phyloP scores from a whole-genome alignment of 2,797 vertebrate species.

The Botia almorhae region DNA sequence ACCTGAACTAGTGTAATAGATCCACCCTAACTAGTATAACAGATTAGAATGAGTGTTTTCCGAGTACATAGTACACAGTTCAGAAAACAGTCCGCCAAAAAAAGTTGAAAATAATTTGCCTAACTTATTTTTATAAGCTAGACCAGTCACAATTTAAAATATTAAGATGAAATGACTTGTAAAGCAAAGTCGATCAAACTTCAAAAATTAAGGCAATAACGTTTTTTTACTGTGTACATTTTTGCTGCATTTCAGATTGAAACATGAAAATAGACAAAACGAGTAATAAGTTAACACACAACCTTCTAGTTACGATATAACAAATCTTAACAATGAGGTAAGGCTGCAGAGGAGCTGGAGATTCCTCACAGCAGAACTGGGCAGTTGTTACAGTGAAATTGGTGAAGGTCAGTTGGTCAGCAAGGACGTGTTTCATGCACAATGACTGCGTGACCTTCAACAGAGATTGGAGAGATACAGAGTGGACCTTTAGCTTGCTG shows the following conservation, averaged over 20 bases:
- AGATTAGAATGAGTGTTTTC: background rate
- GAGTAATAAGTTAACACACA: background rate
- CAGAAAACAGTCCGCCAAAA: background rate
- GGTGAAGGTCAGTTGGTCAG: constrained; percentile 28
- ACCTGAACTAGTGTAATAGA: background rate
- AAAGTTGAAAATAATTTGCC: too few relatives aligned
- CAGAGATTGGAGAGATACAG: background rate
- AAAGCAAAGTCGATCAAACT: too few relatives aligned
- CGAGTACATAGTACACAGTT: background rate
- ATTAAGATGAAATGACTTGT: too few relatives aligned
- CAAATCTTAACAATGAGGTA: background rate
- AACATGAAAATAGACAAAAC: background rate
- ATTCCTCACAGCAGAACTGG: background rate
- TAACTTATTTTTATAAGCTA: too few relatives aligned
- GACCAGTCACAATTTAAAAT: too few relatives aligned
- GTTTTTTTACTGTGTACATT: too few relatives aligned
- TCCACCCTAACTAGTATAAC: background rate
- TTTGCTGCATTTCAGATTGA: background rate
- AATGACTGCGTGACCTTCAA: constrained; percentile 14
- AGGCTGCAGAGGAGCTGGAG: background rate
- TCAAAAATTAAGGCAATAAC: too few relatives aligned
- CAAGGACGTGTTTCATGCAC: constrained; percentile 21
- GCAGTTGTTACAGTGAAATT: constrained; percentile 14
- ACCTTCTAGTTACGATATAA: background rate
- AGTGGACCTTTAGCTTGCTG: background rate